These are phyloP conservation scores for Thryonomys swinderianus DNA, from an alignment of 2,113 vertebrate species.

Conservation along the genomic window DNA sequence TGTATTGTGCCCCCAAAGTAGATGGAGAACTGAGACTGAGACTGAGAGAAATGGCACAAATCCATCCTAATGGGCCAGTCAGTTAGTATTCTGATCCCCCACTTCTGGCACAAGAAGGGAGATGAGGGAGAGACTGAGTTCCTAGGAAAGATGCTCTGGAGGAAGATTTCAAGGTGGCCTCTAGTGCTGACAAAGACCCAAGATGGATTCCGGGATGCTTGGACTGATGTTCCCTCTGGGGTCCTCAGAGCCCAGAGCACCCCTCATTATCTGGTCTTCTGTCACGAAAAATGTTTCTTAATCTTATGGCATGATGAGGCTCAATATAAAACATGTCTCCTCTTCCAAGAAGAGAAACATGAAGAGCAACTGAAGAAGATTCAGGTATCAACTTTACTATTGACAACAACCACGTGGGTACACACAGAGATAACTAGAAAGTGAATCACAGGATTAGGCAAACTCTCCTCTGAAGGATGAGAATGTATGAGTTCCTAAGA, in stretches of 20 bases:
- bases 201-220: background rate
- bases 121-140: background rate
- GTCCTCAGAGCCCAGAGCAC: background rate
- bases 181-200: background rate
- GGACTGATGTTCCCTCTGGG: background rate
- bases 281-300: background rate
- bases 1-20: background rate
- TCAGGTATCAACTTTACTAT: background rate
- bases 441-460: background rate
- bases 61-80: background rate
- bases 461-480: background rate
- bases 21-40: background rate
- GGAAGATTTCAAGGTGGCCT: background rate
- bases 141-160: background rate
- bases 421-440: background rate
- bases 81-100: background rate
- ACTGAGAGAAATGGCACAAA: conserved; percentile 16
- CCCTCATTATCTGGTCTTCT: background rate
- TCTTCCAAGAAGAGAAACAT: background rate
- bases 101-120: background rate
- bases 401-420: background rate
- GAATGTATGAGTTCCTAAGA: background rate
- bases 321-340: background rate
- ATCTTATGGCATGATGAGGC: background rate
- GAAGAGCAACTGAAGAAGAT: background rate